Conservation (phyloP, 92 coral and sea anemone genomes). For the Muricea muricata region DNA sequence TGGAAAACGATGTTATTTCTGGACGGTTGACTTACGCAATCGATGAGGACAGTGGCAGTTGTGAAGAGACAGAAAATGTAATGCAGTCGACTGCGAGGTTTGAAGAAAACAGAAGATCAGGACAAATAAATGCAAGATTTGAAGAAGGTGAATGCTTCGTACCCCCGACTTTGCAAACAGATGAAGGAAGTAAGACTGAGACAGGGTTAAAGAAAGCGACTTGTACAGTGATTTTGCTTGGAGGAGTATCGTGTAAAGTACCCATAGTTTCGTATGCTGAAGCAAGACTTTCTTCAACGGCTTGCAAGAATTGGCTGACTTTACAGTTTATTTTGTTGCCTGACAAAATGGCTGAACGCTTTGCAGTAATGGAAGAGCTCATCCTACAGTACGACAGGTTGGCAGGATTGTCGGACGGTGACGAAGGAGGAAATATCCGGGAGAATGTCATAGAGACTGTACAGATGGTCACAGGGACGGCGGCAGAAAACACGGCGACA, state of each 20-base stretch:
- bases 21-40: neutral
- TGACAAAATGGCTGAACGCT: neutral
- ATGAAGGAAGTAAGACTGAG: neutral
- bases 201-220: neutral
- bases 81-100: neutral
- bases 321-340: constrained; percentile 26
- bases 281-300: neutral
- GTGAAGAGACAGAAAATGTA: neutral
- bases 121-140: neutral
- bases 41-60: neutral
- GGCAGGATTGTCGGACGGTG: neutral
- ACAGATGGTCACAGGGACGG: constrained; percentile 94
- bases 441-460: constrained; percentile 84
- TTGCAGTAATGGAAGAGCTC: neutral
- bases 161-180: neutral
- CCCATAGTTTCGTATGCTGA: neutral
- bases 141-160: neutral
- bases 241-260: neutral
- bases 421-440: neutral
- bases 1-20: neutral
- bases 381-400: constrained; percentile 24
- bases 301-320: neutral
- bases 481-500: constrained; percentile 99
- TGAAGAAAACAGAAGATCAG: neutral
- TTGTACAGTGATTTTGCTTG: neutral